Evolutionary conservation across 2,113 vertebrate species (phyloP).

Genomic region (Leptodactylus fuscus): DNA sequence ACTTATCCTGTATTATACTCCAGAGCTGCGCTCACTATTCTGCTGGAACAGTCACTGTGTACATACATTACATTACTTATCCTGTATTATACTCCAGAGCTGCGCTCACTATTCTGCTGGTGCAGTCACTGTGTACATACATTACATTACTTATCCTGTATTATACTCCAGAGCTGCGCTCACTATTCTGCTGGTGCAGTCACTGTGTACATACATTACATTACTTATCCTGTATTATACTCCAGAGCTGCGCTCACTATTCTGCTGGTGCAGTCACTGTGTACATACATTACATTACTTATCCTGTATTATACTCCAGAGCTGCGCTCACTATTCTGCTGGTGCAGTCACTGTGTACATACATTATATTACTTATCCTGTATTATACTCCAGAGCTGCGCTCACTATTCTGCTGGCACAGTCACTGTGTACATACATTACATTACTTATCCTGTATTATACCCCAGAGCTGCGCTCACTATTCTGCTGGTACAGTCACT

Average conservation of each 20-base stretch:
- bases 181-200: constrained; percentile 9
- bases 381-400: constrained; percentile 1
- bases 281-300: not conserved
- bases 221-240: no score
- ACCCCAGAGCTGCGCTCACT: not conserved
- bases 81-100: constrained; percentile 8
- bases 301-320: constrained; percentile 7
- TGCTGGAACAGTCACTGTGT: no score
- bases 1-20: no score
- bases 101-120: not conserved
- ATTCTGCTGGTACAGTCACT: no score
- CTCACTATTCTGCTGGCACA: constrained; percentile 6
- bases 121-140: no score
- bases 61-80: not conserved
- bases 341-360: no score
- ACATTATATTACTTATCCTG: not conserved
- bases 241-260: not conserved
- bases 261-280: no score
- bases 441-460: no score
- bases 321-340: not conserved
- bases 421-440: no score
- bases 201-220: no score
- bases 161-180: not conserved
- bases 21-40: not conserved
- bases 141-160: not conserved